Conservation (phyloP, 2,888 invertebrate species). For the Diabrotica balteata region DNA sequence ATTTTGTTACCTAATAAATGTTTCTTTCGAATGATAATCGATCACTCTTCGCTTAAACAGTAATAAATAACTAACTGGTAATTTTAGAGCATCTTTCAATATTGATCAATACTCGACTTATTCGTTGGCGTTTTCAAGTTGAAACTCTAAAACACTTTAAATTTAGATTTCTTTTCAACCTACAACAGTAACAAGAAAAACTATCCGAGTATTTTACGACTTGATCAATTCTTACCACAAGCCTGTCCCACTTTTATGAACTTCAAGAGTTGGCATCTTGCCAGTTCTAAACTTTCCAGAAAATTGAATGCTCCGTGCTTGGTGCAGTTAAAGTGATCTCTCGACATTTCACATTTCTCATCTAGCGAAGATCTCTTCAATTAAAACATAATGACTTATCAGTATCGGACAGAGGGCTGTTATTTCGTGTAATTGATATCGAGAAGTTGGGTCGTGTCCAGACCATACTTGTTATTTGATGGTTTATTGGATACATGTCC, state of each 20-base stretch:
- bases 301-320: constrained; percentile 29
- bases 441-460: constrained; percentile 6
- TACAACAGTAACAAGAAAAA: constrained; percentile 3
- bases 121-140: background rate
- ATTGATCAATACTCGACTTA: too few relatives aligned
- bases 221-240: constrained; percentile 20
- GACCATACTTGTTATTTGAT: background rate
- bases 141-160: constrained; percentile 4
- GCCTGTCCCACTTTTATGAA: constrained; percentile 27
- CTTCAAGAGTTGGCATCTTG: constrained; percentile 23
- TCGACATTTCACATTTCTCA: constrained; percentile 35
- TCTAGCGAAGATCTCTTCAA: constrained; percentile 29
- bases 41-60: too few relatives aligned
- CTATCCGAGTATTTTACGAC: constrained; percentile 2
- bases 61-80: too few relatives aligned
- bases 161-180: background rate
- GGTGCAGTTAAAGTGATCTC: constrained; percentile 31
- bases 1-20: too few relatives aligned
- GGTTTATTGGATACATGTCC: background rate
- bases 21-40: too few relatives aligned
- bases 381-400: constrained; percentile 43
- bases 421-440: constrained; percentile 41
- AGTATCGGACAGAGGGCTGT: constrained; percentile 34
- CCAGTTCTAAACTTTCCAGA: constrained; percentile 25
- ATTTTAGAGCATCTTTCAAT: too few relatives aligned